Conservation (phyloP, 2,888 invertebrate species). For the Pachycephus smyrnensis region DNA sequence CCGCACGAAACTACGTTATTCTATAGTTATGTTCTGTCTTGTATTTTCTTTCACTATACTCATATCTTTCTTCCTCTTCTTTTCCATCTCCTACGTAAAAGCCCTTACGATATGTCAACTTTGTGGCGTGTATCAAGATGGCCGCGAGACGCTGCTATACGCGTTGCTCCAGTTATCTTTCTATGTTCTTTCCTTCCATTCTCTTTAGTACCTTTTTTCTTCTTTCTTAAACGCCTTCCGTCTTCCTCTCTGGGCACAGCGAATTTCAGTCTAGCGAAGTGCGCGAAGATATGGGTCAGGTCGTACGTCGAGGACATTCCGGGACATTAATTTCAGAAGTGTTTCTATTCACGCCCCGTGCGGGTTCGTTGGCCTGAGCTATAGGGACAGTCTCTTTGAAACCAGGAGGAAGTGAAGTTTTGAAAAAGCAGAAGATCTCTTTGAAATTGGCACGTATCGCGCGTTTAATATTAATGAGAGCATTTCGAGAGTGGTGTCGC, state of each 20-base stretch:
- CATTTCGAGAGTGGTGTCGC: constrained; percentile 41
- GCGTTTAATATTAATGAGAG: constrained; percentile 56
- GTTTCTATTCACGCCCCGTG: constrained; percentile 45
- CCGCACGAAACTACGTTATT: not conserved
- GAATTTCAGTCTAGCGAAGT: constrained; percentile 14
- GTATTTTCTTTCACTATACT: no score
- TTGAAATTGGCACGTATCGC: constrained; percentile 37
- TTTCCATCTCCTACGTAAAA: no score
- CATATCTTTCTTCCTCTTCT: no score
- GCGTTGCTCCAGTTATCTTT: not conserved
- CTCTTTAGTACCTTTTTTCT: not conserved
- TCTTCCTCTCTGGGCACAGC: constrained; percentile 23
- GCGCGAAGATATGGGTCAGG: constrained; percentile 42
- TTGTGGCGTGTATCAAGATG: constrained; percentile 19
- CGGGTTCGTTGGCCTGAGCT: constrained; percentile 41
- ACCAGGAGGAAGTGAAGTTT: constrained; percentile 19
- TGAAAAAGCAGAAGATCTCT: constrained; percentile 39
- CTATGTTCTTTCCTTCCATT: not conserved
- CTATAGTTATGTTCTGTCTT: not conserved
- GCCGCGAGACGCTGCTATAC: not conserved
- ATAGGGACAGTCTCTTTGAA: constrained; percentile 24
- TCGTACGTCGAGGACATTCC: constrained; percentile 47
- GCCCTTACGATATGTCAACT: constrained; percentile 26
- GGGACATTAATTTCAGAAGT: constrained; percentile 52
- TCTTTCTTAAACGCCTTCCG: constrained; percentile 13